Conservation (phyloP, 2,888 invertebrate species). For the Cataglyphis cursor region DNA sequence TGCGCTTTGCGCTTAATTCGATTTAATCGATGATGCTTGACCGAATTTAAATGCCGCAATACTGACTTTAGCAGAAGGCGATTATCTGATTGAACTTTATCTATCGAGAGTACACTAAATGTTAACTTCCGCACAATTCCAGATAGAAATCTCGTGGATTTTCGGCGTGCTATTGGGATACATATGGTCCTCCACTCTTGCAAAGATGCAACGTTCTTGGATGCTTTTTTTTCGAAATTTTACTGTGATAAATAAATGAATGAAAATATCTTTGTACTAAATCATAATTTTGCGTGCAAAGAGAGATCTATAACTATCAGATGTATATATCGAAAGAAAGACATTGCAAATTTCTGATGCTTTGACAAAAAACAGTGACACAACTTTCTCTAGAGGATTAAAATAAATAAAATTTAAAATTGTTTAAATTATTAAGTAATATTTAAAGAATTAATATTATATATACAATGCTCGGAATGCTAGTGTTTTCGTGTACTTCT, state of each 20-base stretch:
- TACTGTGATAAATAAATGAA: neutral
- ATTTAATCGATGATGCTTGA: conserved; percentile 37
- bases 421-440: too few relatives aligned
- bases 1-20: conserved; percentile 53
- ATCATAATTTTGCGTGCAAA: neutral
- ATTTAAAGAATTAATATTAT: neutral
- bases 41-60: conserved; percentile 50
- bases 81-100: conserved; percentile 31
- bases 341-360: neutral
- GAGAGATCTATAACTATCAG: neutral
- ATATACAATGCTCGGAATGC: neutral
- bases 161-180: neutral
- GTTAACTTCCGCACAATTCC: conserved; percentile 51
- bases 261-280: neutral
- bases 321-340: neutral
- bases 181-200: neutral
- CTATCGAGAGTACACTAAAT: conserved; percentile 44
- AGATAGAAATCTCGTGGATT: conserved; percentile 21
- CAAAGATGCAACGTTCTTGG: neutral
- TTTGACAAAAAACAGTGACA: neutral
- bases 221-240: neutral
- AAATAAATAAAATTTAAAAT: neutral
- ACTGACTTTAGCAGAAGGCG: neutral
- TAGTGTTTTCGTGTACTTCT: conserved; percentile 49
- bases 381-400: neutral